phyloP scores from a whole-genome alignment of 2,113 vertebrate species.

The Taxidea taxus region DNA sequence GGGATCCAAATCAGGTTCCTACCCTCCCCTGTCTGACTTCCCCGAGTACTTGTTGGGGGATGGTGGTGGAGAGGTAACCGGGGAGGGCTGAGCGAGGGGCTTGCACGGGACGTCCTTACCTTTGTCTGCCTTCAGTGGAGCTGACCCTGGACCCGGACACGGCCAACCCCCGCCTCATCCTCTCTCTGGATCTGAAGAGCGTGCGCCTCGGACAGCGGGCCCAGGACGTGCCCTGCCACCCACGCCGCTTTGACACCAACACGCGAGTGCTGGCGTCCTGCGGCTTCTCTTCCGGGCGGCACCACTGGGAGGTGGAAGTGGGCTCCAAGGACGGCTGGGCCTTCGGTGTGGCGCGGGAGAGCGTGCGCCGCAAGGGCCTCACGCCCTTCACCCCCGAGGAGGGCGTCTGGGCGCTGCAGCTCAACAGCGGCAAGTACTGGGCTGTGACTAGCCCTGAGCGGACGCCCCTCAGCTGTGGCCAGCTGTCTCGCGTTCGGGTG shows the following conservation, averaged over 20 bases:
- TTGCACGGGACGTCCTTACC: accelerated
- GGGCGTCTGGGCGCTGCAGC: slow-evolving; percentile 84
- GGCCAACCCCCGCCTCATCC: slow-evolving; percentile 84
- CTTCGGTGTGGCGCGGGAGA: slow-evolving; percentile 89
- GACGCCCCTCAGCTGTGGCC: slow-evolving; percentile 70
- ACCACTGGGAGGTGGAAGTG: slow-evolving; percentile 88
- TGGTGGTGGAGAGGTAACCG: not conserved
- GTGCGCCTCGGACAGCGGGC: slow-evolving; percentile 87
- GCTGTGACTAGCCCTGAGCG: slow-evolving; percentile 82
- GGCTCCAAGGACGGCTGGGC: slow-evolving; percentile 90
- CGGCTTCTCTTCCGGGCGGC: slow-evolving; percentile 78
- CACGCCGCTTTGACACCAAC: slow-evolving; percentile 83
- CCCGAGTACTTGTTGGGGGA: not conserved
- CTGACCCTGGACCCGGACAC: slow-evolving; percentile 85
- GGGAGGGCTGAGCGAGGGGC: not conserved
- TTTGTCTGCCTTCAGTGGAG: slow-evolving; percentile 84
- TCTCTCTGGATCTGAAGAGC: slow-evolving; percentile 87
- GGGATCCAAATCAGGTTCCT: not conserved
- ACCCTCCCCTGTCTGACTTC: not conserved
- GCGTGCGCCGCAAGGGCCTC: slow-evolving; percentile 84
- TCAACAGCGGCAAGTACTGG: slow-evolving; percentile 80
- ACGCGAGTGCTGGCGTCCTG: slow-evolving; percentile 78
- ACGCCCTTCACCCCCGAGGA: slow-evolving; percentile 83
- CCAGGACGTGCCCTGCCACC: slow-evolving; percentile 78
- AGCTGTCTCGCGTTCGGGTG: slow-evolving; percentile 75